Base-by-base conservation (phyloP, 2,113 vertebrate genomes). In the Nyctereutes procyonoides region DNA sequence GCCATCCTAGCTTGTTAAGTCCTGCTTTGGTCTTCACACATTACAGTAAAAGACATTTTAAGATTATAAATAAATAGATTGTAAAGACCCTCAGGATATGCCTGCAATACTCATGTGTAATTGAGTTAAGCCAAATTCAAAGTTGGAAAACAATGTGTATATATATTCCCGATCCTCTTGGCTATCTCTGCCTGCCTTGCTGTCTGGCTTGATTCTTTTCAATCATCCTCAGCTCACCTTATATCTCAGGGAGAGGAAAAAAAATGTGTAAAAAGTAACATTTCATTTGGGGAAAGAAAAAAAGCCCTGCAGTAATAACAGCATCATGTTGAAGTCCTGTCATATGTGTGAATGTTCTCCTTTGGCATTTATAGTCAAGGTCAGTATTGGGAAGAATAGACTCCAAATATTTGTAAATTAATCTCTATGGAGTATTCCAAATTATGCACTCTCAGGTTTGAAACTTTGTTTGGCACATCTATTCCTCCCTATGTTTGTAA, bases 161-260 rank as follows among this genome's bases (percentile, higher is more conserved):
- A 20, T 19, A 24, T 62, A 30, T 15, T 43, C 38, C 12, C 20
- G 17, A 48, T 81, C 16, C 3, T 86, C 20, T 56, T 35, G 76
- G 38, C 3, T 13, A 26, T 32, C 15, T 51, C 53, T 73, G 20
- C 24, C 38, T 53, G 26, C 13, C 22, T 84, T 65, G 3, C n/a
- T 90, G 22, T 83, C 88, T 74, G 55, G 22, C 24, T 97, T 91
- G 81, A 92, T 93, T 96, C 38, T 86, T 89, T 83, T 88, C 71
- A 48, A 7, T 95, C 55, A 74, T 67, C 16, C 19, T 73, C 28
- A 2, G 10, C 8, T 91, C 22, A 76, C 38, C 30, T 56, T 62
- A 56, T 28, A n/a, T 73, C 55, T 93, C 24, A 38, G 58, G 11
- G 43, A 74, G 5, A 17, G n/a, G 48, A n/a, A 32, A 58, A 84